These are phyloP conservation scores for Onychorhynchus coronatus DNA, from an alignment of 2,113 vertebrate species.

Conservation along the genomic window DNA sequence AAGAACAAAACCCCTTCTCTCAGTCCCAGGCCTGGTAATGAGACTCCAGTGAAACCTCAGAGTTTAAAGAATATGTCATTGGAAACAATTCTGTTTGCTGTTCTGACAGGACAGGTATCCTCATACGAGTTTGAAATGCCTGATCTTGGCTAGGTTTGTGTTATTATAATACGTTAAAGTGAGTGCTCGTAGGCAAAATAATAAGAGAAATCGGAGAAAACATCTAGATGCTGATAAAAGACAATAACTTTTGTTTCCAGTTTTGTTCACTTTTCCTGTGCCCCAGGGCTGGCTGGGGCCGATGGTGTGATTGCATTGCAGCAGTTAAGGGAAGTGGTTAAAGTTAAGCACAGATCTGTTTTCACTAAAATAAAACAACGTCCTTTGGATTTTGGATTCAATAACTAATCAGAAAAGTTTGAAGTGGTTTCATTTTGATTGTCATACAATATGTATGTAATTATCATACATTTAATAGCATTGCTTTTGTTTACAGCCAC, in stretches of 20 bases:
- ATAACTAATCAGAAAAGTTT: background rate
- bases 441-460: background rate
- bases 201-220: background rate
- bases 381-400: background rate
- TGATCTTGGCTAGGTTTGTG: background rate
- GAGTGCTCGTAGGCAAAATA: background rate
- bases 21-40: background rate
- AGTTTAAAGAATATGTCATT: background rate
- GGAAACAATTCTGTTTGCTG: background rate
- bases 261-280: background rate
- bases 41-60: background rate
- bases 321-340: background rate
- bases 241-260: rapidly evolving
- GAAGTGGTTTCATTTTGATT: background rate
- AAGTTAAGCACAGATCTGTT: background rate
- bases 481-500: background rate
- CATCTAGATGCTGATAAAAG: background rate
- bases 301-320: background rate
- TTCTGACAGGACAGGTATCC: background rate
- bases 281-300: background rate
- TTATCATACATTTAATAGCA: background rate
- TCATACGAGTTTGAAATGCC: background rate
- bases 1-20: background rate
- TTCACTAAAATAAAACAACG: background rate
- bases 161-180: background rate